These are phyloP conservation scores for Mycetomoellerius zeteki DNA, from an alignment of 1,140 invertebrate species.

Conservation along the genomic window DNA sequence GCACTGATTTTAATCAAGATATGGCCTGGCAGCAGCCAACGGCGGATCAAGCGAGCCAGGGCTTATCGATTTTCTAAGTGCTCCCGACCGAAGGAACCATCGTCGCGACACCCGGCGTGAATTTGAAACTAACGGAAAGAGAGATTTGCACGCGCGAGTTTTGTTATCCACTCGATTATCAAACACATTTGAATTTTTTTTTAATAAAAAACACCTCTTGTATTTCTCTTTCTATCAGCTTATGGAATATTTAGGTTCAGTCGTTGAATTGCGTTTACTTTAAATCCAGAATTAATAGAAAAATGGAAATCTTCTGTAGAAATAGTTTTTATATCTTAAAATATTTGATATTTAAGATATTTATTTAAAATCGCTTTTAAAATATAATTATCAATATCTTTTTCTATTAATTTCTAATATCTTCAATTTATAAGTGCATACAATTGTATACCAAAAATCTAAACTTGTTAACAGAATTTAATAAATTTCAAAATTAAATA, in stretches of 20 bases:
- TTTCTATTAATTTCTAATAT: too few relatives aligned
- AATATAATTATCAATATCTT: background rate
- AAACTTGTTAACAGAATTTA: background rate
- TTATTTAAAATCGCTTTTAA: background rate
- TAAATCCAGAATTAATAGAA: background rate
- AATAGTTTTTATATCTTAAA: background rate
- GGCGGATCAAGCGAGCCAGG: constrained; percentile 82
- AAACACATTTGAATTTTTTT: background rate
- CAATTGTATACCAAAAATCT: background rate
- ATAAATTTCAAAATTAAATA: background rate
- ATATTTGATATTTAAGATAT: background rate
- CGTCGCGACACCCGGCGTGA: constrained; percentile 67
- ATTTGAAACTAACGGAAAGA: constrained; percentile 74
- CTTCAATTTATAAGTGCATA: background rate
- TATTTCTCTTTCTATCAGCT: background rate
- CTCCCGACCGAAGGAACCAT: constrained; percentile 82
- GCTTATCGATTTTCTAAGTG: constrained; percentile 86
- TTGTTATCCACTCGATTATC: background rate
- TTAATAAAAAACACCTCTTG: background rate
- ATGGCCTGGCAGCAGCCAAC: constrained; percentile 84
- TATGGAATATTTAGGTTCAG: background rate
- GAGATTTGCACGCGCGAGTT: constrained; percentile 17
- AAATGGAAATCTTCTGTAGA: background rate
- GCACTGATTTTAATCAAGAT: constrained; percentile 88
- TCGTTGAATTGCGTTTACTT: background rate